A percentile compares a stretch with the other conserved stretches of the same genome.
Evolutionary conservation across 1,140 invertebrate species (phyloP).

Genomic region (Calosoma granatense): DNA sequence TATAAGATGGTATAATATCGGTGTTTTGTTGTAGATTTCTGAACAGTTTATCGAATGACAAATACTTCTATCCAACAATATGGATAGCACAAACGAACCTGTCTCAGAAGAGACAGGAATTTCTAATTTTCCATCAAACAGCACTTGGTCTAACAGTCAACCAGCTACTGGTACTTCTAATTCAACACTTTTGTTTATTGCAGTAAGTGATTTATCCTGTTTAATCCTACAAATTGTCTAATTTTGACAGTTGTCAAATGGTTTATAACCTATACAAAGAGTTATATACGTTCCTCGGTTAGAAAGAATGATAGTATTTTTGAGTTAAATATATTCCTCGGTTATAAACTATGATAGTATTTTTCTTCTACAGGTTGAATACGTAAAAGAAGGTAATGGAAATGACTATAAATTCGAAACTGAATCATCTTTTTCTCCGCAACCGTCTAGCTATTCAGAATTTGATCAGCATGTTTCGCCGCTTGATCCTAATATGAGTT

Average conservation of each 20-base stretch:
- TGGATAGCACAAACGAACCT: conserved; percentile 13
- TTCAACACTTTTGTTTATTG: conserved; percentile 27
- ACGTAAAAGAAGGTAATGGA: conserved; percentile 37
- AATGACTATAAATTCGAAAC: conserved; percentile 37
- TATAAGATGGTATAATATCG: too few species aligned
- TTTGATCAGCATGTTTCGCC: conserved; percentile 45
- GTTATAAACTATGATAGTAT: conserved; percentile 1
- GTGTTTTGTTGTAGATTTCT: too few species aligned
- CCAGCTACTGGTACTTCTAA: conserved; percentile 12
- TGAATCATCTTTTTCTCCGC: conserved; percentile 36
- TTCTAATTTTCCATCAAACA: conserved; percentile 9
- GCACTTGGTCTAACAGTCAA: conserved; percentile 2
- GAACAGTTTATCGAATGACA: too few species aligned
- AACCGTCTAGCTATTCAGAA: conserved; percentile 38
- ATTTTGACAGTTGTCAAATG: background rate
- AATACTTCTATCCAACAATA: too few species aligned
- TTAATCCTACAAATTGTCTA: background rate
- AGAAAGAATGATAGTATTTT: background rate
- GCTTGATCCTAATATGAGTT: conserved; percentile 49
- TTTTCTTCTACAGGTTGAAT: conserved; percentile 39
- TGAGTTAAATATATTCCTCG: background rate
- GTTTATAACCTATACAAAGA: too few species aligned
- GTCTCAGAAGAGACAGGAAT: conserved; percentile 1
- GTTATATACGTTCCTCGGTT: too few species aligned
- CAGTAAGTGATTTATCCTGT: conserved; percentile 22